These are phyloP conservation scores for Eriosoma lanigerum DNA, from an alignment of 1,140 invertebrate genomes.

Conservation along the genomic window DNA sequence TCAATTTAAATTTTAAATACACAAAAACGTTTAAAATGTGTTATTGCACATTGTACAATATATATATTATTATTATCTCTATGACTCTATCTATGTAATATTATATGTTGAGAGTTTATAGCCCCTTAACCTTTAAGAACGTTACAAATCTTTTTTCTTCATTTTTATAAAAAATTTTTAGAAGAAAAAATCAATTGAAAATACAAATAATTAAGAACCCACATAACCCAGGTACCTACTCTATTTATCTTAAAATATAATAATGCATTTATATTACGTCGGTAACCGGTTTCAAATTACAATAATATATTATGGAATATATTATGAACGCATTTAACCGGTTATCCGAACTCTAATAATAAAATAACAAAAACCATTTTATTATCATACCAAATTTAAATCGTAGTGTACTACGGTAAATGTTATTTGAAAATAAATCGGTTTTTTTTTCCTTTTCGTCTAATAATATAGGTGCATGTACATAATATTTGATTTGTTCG, in stretches of 20 bases:
- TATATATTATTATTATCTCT: too few species aligned
- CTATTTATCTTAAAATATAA: slow-evolving; percentile 2
- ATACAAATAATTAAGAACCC: not conserved
- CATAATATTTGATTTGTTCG: too few species aligned
- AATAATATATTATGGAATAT: too few species aligned
- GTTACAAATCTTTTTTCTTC: too few species aligned
- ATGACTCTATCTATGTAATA: too few species aligned
- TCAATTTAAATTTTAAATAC: too few species aligned
- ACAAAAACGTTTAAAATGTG: too few species aligned
- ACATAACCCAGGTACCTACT: too few species aligned
- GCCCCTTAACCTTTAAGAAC: too few species aligned
- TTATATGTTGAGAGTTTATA: too few species aligned
- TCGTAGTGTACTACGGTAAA: not conserved
- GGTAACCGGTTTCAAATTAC: slow-evolving; percentile 24
- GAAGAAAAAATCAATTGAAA: not conserved
- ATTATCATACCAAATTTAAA: not conserved
- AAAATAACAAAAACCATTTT: slow-evolving; percentile 9
- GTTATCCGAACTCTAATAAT: not conserved
- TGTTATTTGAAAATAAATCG: not conserved
- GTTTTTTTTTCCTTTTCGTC: not conserved
- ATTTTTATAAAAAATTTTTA: not conserved
- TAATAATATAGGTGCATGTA: too few species aligned
- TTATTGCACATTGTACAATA: too few species aligned
- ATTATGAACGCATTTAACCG: slow-evolving; percentile 25
- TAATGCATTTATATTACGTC: slow-evolving; percentile 25